Conservation (phyloP, 2,113 vertebrate species). For the Sapayoa aenigma region DNA sequence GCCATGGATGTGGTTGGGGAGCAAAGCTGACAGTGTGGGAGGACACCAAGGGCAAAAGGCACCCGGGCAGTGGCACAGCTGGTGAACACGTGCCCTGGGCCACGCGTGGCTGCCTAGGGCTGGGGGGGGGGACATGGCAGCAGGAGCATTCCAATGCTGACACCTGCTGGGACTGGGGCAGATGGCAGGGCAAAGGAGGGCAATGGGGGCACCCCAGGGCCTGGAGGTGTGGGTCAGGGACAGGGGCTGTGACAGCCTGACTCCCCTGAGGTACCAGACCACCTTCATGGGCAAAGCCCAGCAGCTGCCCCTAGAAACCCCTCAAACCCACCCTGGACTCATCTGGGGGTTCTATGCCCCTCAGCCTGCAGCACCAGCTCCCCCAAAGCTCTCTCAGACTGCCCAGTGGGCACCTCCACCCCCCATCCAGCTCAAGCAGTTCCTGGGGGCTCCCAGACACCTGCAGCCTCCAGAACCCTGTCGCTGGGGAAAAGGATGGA, state of each 20-base stretch:
- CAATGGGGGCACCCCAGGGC: neutral
- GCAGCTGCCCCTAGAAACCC: neutral
- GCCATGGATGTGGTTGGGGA: neutral
- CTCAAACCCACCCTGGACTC: neutral
- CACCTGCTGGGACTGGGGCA: neutral
- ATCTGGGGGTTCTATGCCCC: neutral
- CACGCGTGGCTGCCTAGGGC: neutral
- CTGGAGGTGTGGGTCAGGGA: neutral
- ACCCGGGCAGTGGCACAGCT: neutral
- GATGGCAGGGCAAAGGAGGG: neutral
- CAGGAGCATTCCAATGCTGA: neutral
- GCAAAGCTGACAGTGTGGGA: neutral
- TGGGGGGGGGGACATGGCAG: neutral
- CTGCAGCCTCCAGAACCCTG: neutral
- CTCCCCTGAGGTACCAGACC: neutral
- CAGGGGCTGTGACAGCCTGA: neutral
- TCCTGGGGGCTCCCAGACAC: neutral
- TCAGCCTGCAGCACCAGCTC: neutral
- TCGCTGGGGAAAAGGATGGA: neutral
- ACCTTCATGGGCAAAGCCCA: neutral
- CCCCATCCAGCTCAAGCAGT: neutral
- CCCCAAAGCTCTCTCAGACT: neutral
- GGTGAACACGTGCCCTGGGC: neutral
- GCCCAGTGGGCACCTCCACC: neutral
- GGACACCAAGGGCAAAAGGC: neutral